Evolutionary conservation across 2,888 invertebrate species (phyloP).

Genomic region (Agrochola lychnidis): DNA sequence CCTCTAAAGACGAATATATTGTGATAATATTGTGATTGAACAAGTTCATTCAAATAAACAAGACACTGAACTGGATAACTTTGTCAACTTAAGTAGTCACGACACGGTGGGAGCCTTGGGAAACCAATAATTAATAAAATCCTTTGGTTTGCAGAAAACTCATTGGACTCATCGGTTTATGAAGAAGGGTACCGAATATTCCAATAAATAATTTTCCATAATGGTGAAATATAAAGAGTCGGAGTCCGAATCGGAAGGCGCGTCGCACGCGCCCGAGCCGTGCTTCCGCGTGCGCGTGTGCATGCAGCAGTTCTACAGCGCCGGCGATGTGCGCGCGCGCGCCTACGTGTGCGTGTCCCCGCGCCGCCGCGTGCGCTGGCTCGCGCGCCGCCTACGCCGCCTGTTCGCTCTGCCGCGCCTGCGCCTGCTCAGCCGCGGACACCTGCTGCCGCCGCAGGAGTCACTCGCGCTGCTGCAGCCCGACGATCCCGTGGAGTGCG

Average conservation of each 20-base stretch:
- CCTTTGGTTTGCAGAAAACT: constrained; percentile 17
- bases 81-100: background rate
- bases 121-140: background rate
- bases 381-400: constrained; percentile 74
- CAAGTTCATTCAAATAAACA: background rate
- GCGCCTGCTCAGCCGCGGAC: constrained; percentile 71
- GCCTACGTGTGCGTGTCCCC: constrained; percentile 63
- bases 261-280: constrained; percentile 26
- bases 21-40: too few relatives aligned
- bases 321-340: constrained; percentile 74
- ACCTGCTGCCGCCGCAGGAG: constrained; percentile 81
- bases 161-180: background rate
- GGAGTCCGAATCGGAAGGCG: constrained; percentile 18
- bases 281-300: constrained; percentile 76
- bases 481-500: constrained; percentile 78
- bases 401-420: constrained; percentile 70
- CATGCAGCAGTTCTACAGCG: constrained; percentile 74
- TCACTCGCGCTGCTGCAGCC: constrained; percentile 76
- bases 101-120: background rate
- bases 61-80: background rate
- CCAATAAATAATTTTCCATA: background rate
- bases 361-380: constrained; percentile 74
- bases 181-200: background rate
- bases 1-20: too few relatives aligned
- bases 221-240: constrained; percentile 51